These are phyloP conservation scores for Bruchidius siliquastri DNA, from an alignment of 2,888 invertebrate genomes.

Conservation along the genomic window DNA sequence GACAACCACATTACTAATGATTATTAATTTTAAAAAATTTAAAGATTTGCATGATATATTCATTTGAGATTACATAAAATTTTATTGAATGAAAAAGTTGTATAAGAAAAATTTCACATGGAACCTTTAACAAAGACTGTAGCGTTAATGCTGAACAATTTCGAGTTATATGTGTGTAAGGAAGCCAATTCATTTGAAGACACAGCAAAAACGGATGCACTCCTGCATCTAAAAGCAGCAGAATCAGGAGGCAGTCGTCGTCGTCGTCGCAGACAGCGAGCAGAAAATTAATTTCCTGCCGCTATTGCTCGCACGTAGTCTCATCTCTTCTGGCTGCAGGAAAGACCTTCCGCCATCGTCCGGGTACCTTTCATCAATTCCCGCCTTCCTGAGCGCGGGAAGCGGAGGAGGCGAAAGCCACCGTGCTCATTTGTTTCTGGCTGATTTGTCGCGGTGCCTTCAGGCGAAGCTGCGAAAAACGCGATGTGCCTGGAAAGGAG, in stretches of 20 bases:
- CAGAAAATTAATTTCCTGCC: constrained; percentile 25
- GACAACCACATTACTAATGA: too few species aligned
- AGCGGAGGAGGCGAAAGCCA: constrained; percentile 16
- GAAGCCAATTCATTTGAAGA: background rate
- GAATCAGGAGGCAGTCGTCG: background rate
- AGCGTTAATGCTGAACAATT: background rate
- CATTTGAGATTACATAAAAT: too few species aligned
- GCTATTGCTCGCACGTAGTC: constrained; percentile 17
- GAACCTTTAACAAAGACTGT: background rate
- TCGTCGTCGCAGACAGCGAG: constrained; percentile 5
- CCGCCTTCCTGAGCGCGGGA: constrained; percentile 21
- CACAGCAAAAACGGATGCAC: background rate
- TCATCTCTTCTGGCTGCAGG: constrained; percentile 1
- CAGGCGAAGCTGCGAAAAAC: background rate
- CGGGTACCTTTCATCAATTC: constrained; percentile 33
- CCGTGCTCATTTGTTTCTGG: constrained; percentile 44
- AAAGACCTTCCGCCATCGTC: background rate
- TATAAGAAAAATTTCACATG: too few species aligned
- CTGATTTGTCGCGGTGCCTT: constrained; percentile 44
- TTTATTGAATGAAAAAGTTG: too few species aligned
- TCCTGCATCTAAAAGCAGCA: background rate
- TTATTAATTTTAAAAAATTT: too few species aligned
- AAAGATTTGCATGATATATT: too few species aligned
- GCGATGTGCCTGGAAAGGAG: constrained; percentile 6
- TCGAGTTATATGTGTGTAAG: background rate